Percentiles rank a stretch among this genome's conserved stretches.
These are phyloP conservation scores for Pinna nobilis DNA, from an alignment of 1,140 invertebrate species.

Conservation along the genomic window DNA sequence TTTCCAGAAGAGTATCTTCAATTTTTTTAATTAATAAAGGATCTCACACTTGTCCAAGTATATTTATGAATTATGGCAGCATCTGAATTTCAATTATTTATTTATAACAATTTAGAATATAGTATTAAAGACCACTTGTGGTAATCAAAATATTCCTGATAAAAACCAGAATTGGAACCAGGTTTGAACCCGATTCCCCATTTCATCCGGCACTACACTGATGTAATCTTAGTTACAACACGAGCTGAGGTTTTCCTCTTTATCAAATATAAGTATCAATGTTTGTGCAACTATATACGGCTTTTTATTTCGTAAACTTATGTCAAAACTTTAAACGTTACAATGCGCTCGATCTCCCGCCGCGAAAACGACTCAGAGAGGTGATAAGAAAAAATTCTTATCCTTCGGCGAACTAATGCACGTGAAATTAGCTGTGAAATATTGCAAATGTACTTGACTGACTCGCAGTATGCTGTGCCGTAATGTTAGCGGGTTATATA, in stretches of 20 bases:
- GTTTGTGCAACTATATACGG: not conserved
- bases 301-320: not conserved
- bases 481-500: not conserved
- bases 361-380: not conserved
- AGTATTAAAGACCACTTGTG: too few relatives aligned
- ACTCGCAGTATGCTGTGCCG: slow-evolving; percentile 13
- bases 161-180: too few relatives aligned
- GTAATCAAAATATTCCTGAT: too few relatives aligned
- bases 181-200: too few relatives aligned
- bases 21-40: too few relatives aligned
- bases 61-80: too few relatives aligned
- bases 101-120: too few relatives aligned
- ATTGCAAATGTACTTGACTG: slow-evolving; percentile 18
- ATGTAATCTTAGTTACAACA: slow-evolving; percentile 9
- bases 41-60: too few relatives aligned
- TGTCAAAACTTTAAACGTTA: slow-evolving; percentile 1
- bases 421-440: slow-evolving; percentile 35
- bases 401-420: slow-evolving; percentile 6
- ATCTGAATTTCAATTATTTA: too few relatives aligned
- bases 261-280: not conserved
- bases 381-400: not conserved
- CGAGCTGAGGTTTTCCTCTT: not conserved
- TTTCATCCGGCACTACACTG: too few relatives aligned
- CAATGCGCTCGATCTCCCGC: not conserved
- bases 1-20: too few relatives aligned